Conservation (phyloP, 2,113 vertebrate species). For the Elephas maximus region DNA sequence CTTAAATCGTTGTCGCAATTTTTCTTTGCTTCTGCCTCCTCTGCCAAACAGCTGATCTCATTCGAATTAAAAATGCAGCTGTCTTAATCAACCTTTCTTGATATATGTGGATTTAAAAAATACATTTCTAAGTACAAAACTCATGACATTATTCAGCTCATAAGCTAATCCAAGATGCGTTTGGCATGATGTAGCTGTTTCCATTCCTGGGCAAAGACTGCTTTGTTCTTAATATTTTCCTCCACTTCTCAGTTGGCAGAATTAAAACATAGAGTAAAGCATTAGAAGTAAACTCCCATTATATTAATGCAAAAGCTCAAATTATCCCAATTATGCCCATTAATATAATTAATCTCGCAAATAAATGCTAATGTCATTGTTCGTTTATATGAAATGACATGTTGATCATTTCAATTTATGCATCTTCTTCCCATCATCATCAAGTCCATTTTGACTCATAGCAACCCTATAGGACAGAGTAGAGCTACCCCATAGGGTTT, state of each 20-base stretch:
- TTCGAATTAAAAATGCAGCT: constrained; percentile 79
- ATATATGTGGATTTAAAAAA: constrained; percentile 76
- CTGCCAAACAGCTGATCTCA: constrained; percentile 74
- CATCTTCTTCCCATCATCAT: too few species aligned
- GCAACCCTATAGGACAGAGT: too few species aligned
- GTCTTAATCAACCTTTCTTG: constrained; percentile 74
- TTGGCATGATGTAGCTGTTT: constrained; percentile 71
- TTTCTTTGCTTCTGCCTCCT: constrained; percentile 73
- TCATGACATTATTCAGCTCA: constrained; percentile 68
- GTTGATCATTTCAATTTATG: constrained; percentile 11
- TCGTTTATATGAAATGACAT: constrained; percentile 7
- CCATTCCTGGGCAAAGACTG: constrained; percentile 74
- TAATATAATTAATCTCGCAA: constrained; percentile 69
- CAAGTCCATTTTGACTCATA: too few species aligned
- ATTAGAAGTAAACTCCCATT: constrained; percentile 58
- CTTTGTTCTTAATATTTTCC: constrained; percentile 75
- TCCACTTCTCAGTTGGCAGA: constrained; percentile 68
- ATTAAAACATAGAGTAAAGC: constrained; percentile 69
- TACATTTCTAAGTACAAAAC: constrained; percentile 73
- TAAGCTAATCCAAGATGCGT: constrained; percentile 75
- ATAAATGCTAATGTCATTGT: constrained; percentile 55
- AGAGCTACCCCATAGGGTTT: too few species aligned
- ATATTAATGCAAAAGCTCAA: constrained; percentile 65
- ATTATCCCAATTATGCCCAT: constrained; percentile 68
- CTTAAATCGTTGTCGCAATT: constrained; percentile 71